Conservation (phyloP, 37 sponge, comb jelly and placozoan genomes). For the Geodia barretti region DNA sequence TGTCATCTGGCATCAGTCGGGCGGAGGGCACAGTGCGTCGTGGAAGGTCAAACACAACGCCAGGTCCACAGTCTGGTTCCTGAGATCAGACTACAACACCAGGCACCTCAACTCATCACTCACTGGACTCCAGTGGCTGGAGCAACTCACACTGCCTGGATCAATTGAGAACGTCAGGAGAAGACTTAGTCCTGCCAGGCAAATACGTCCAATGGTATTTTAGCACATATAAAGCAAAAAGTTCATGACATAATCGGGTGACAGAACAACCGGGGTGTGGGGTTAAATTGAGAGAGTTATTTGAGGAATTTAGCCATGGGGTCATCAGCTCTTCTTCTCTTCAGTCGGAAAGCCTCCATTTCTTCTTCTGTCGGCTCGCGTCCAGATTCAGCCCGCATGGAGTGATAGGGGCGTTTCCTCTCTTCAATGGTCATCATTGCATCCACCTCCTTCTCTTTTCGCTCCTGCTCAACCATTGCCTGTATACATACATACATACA, state of each 20-base stretch:
- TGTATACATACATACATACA: not conserved
- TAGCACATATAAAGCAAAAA: too few relatives aligned
- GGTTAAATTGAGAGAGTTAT: not conserved
- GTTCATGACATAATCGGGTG: too few relatives aligned
- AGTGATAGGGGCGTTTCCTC: conserved; percentile 91
- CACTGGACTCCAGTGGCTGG: conserved; percentile 3
- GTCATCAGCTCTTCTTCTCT: conserved; percentile 79
- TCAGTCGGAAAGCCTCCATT: conserved; percentile 84
- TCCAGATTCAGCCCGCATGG: conserved; percentile 75
- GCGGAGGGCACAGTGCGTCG: conserved; percentile 2
- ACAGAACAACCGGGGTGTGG: not conserved
- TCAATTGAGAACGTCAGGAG: not conserved
- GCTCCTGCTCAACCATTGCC: conserved; percentile 60
- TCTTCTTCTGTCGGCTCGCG: conserved; percentile 93
- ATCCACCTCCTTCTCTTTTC: conserved; percentile 63
- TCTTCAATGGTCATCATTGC: conserved; percentile 68
- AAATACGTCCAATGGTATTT: not conserved
- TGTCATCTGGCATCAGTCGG: conserved; percentile 13
- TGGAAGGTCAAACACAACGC: not conserved
- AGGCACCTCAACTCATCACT: not conserved
- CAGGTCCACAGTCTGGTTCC: not conserved
- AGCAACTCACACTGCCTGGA: not conserved
- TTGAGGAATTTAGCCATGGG: conserved; percentile 77
- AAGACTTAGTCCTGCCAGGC: not conserved
- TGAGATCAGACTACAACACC: not conserved